phyloP scores from a whole-genome alignment of 2,888 invertebrate genomes.

The Helleia helle region DNA sequence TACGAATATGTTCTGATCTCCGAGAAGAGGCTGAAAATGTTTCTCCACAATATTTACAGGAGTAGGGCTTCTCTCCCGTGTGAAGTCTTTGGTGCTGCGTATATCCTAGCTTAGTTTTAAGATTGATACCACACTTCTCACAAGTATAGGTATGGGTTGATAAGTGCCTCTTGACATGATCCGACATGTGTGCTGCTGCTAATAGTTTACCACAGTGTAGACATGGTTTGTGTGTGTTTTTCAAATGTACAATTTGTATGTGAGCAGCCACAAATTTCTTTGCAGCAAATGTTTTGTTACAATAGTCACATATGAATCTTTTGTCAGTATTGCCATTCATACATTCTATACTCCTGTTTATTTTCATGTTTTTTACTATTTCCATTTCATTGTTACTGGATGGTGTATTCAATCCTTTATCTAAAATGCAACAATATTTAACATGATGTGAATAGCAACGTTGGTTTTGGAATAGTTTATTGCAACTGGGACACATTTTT shows the following conservation, averaged over 20 bases:
- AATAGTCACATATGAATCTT: constrained; percentile 53
- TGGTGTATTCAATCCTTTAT: constrained; percentile 27
- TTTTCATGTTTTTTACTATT: constrained; percentile 32
- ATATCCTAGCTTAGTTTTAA: constrained; percentile 47
- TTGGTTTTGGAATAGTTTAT: constrained; percentile 45
- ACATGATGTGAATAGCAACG: constrained; percentile 50
- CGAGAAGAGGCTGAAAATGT: constrained; percentile 52
- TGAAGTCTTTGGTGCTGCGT: constrained; percentile 52
- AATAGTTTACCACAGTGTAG: constrained; percentile 46
- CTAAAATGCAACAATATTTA: constrained; percentile 43
- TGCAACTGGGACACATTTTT: constrained; percentile 47
- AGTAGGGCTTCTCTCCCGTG: constrained; percentile 52
- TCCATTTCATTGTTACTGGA: constrained; percentile 33
- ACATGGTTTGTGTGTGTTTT: constrained; percentile 51
- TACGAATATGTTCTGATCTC: constrained; percentile 48
- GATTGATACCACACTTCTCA: constrained; percentile 36
- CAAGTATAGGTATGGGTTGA: constrained; percentile 32
- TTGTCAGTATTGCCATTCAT: constrained; percentile 39
- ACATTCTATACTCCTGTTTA: constrained; percentile 39
- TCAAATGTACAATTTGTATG: constrained; percentile 57
- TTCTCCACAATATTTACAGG: constrained; percentile 44
- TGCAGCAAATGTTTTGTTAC: constrained; percentile 47
- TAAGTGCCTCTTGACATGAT: constrained; percentile 46
- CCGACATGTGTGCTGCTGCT: constrained; percentile 52
- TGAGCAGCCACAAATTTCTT: constrained; percentile 52